Percentiles rank a stretch among this genome's conserved stretches.
phyloP scores from a whole-genome alignment of 2,113 vertebrate genomes.

The Nothoprocta pentlandii region DNA sequence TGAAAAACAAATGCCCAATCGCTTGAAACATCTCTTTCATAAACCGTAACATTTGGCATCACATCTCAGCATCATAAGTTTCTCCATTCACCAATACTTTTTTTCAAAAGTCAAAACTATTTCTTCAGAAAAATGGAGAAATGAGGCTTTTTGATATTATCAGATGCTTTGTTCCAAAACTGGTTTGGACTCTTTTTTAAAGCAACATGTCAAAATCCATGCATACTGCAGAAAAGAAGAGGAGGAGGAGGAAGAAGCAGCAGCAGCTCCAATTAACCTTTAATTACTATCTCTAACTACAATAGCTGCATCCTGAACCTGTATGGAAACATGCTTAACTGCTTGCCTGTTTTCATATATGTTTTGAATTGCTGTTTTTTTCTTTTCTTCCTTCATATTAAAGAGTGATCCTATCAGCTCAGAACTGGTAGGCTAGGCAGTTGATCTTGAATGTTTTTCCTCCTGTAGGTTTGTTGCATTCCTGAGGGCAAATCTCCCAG shows the following conservation, averaged over 20 bases:
- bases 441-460: not conserved
- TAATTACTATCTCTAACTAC: not conserved
- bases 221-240: not conserved
- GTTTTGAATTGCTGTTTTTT: not conserved
- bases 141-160: not conserved
- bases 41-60: rapidly evolving
- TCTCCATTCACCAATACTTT: not conserved
- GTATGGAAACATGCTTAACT: rapidly evolving
- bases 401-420: not conserved
- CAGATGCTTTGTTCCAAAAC: not conserved
- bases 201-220: not conserved
- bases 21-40: not conserved
- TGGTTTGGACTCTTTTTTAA: not conserved
- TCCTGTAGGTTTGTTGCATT: not conserved
- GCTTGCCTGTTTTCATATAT: not conserved
- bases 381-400: not conserved
- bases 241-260: not conserved
- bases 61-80: not conserved
- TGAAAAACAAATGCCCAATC: not conserved
- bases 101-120: not conserved
- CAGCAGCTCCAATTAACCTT: not conserved
- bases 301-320: rapidly evolving
- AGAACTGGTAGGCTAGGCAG: not conserved
- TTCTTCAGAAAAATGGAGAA: not conserved
- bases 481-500: not conserved